A percentile compares a stretch with the other conserved stretches of the same genome.
Evolutionary conservation across 2,888 invertebrate genomes (phyloP).

Genomic region (Drosophila affinis): DNA sequence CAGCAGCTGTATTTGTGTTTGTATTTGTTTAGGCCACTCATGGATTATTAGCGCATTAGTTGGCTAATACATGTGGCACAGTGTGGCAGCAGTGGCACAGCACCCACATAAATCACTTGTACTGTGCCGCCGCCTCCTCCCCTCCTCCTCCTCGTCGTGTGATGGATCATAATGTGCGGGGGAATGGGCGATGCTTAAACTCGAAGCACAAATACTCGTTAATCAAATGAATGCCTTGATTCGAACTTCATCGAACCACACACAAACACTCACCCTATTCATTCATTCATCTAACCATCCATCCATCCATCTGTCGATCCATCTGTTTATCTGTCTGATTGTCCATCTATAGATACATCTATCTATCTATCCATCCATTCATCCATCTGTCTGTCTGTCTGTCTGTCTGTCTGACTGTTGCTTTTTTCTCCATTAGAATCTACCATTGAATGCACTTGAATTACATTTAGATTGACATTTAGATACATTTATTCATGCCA

Average conservation of each 20-base stretch:
- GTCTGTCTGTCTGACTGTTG: slow-evolving; percentile 30
- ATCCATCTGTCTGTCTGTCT: slow-evolving; percentile 10
- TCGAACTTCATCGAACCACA: slow-evolving; percentile 10
- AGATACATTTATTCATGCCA: slow-evolving; percentile 62
- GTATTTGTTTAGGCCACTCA: slow-evolving; percentile 70
- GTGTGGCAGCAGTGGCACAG: slow-evolving; percentile 26
- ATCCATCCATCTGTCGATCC: slow-evolving; percentile 14
- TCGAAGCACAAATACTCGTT: slow-evolving; percentile 73
- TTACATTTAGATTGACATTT: slow-evolving; percentile 74
- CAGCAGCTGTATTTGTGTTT: slow-evolving; percentile 45
- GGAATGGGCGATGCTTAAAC: slow-evolving; percentile 41
- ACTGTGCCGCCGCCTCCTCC: slow-evolving; percentile 5
- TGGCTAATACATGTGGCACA: slow-evolving; percentile 68
- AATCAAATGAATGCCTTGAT: slow-evolving; percentile 73
- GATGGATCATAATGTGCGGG: slow-evolving; percentile 68
- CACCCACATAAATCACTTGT: slow-evolving; percentile 56
- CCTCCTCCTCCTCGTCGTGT: slow-evolving; percentile 17
- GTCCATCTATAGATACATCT: background rate
- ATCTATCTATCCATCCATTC: slow-evolving; percentile 12
- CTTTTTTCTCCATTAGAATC: slow-evolving; percentile 22
- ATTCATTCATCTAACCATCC: slow-evolving; percentile 23
- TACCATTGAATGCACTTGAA: slow-evolving; percentile 69
- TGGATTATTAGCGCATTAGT: slow-evolving; percentile 78
- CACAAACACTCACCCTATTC: background rate
- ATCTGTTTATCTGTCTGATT: slow-evolving; percentile 1